phyloP scores from a whole-genome alignment of 2,888 invertebrate genomes.

The Capitulum mitella region DNA sequence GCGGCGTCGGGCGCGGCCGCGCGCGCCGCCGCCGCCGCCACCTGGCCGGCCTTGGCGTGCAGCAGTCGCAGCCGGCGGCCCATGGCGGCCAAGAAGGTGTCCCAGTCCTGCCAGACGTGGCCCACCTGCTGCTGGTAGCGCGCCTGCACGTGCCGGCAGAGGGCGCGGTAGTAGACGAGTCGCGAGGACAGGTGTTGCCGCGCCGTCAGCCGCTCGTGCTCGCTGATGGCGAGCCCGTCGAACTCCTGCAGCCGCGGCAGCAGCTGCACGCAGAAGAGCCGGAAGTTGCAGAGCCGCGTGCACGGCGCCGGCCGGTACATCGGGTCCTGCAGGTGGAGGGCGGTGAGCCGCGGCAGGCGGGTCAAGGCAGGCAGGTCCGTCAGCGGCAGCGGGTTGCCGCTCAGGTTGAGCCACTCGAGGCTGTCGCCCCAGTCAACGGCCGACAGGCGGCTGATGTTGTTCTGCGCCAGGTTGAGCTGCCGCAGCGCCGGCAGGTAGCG shows the following conservation, averaged over 20 bases:
- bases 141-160: background rate
- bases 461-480: slow-evolving; percentile 1
- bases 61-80: background rate
- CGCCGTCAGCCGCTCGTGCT: background rate
- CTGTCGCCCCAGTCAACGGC: background rate
- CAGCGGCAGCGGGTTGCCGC: slow-evolving; percentile 18
- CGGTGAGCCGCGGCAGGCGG: background rate
- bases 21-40: background rate
- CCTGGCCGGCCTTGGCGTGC: background rate
- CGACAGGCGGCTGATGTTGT: background rate
- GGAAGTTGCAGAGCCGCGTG: slow-evolving; percentile 7
- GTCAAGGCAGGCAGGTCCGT: background rate
- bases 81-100: background rate
- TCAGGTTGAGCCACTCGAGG: slow-evolving; percentile 15
- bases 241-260: slow-evolving; percentile 21
- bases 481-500: background rate
- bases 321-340: background rate
- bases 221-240: background rate
- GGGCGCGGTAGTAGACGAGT: slow-evolving; percentile 15
- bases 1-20: background rate
- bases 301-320: slow-evolving; percentile 20
- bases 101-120: background rate
- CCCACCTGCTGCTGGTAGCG: background rate
- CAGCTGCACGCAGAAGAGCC: slow-evolving; percentile 10
- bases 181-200: background rate